Conservation (phyloP, 2,888 invertebrate species). For the Ptychoptera contaminata region DNA sequence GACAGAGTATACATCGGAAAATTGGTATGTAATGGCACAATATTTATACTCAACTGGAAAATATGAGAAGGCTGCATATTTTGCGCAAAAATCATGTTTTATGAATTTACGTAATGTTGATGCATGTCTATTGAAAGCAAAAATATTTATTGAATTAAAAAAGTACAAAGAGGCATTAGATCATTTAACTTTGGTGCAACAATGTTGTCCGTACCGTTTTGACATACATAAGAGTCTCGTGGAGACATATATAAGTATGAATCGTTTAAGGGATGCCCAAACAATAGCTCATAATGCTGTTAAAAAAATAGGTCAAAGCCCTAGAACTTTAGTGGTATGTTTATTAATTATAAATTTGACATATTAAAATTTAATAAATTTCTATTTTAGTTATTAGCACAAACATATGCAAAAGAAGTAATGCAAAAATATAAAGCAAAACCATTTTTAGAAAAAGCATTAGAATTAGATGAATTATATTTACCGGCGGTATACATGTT, state of each 20-base stretch:
- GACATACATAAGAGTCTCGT: constrained; percentile 67
- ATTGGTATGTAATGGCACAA: constrained; percentile 65
- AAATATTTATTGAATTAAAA: constrained; percentile 21
- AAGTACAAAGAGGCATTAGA: constrained; percentile 22
- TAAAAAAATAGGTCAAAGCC: constrained; percentile 52
- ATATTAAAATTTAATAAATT: constrained; percentile 1
- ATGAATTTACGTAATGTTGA: constrained; percentile 52
- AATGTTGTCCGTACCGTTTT: constrained; percentile 21
- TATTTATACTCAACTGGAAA: constrained; percentile 41
- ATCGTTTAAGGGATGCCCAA: constrained; percentile 54
- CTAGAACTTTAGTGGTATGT: constrained; percentile 54
- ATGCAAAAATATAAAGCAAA: constrained; percentile 38
- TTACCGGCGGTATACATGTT: constrained; percentile 56
- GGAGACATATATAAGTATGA: constrained; percentile 52
- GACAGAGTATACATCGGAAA: constrained; percentile 42
- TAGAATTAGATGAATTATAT: constrained; percentile 53
- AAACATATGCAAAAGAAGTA: constrained; percentile 53
- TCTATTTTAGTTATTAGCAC: constrained; percentile 50
- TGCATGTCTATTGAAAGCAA: constrained; percentile 51
- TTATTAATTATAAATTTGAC: neutral
- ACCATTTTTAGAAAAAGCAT: constrained; percentile 53
- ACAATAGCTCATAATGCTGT: constrained; percentile 55
- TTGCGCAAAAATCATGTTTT: constrained; percentile 54
- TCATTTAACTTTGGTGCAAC: neutral
- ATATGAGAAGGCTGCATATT: constrained; percentile 50